A percentile compares a stretch with the other conserved stretches of the same genome.
phyloP scores from a whole-genome alignment of 1,140 invertebrate species.

The Microplitis demolitor region DNA sequence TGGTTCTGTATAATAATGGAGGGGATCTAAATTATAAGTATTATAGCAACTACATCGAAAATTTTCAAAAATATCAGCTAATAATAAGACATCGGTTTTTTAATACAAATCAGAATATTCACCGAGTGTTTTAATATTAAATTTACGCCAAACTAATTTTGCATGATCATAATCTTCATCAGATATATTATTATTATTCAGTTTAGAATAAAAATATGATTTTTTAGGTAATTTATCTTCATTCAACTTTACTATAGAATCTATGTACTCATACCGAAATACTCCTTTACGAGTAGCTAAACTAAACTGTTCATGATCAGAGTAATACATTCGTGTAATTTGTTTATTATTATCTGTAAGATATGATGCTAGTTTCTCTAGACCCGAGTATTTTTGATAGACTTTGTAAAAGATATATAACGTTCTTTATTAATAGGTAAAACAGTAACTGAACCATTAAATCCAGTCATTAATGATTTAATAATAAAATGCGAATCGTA shows the following conservation, averaged over 20 bases:
- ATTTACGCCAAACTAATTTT: constrained; percentile 49
- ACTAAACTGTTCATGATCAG: constrained; percentile 17
- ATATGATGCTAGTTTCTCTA: constrained; percentile 36
- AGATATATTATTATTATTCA: constrained; percentile 41
- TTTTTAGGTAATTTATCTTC: constrained; percentile 39
- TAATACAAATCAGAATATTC: constrained; percentile 57
- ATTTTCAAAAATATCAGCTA: constrained; percentile 60
- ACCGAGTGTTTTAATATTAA: constrained; percentile 45
- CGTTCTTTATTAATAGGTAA: constrained; percentile 37
- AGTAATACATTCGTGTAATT: constrained; percentile 21
- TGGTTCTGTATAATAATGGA: constrained; percentile 41
- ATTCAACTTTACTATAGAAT: constrained; percentile 39
- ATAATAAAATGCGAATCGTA: too few species aligned
- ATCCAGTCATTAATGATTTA: too few species aligned
- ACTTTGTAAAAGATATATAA: constrained; percentile 37
- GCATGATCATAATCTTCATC: constrained; percentile 49
- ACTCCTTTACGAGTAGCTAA: constrained; percentile 27
- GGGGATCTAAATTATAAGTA: constrained; percentile 46
- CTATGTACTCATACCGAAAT: constrained; percentile 46
- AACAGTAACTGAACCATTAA: constrained; percentile 23
- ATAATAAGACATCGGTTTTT: neutral
- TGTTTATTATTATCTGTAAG: constrained; percentile 25
- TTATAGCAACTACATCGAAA: constrained; percentile 43
- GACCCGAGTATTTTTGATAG: constrained; percentile 18
- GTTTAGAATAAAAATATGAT: constrained; percentile 45